Evolutionary conservation across 2,797 vertebrate genomes (phyloP), one percentile per base, ranked within the genome.

Genomic region (Danio kyathit): DNA sequence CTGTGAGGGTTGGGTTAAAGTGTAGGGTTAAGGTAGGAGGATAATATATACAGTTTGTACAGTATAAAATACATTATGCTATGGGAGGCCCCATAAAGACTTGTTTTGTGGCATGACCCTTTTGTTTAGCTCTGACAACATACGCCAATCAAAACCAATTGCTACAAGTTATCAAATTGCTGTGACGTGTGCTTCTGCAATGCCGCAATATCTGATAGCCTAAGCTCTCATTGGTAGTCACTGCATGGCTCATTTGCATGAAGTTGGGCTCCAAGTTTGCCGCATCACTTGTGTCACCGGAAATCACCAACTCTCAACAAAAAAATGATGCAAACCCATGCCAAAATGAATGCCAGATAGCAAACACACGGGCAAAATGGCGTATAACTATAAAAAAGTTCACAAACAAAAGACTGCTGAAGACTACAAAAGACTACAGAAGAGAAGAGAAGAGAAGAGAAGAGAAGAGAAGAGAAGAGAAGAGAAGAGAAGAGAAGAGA

Each of bases 401-500:
- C 40, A 76, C 46, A n/a, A 44, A 38, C 14, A 40, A 43, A 21
- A 61, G 21, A 52, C n/a, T n/a, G n/a, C n/a, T 61, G 48, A 72
- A 72, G n/a, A 12, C 43, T 7, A 40, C 38, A 66, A 40, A 75
- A 10, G n/a, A 43, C 57, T 52, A 29, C 1, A 29, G 29, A 29
- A 29, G 29, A 29, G 29, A 29, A 65, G 82, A 12, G 60, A 51
- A 81, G 14, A 57, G 78, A 46, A 57, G 77, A 59, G 72, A 16
- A 14, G 52, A 48, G 66, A 40, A 76, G 41, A n/a, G 13, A 43
- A 57, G 10, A 17, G 44, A 44, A 40, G 52, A 17, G 52, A 48
- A 51, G 38, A 82, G 46, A 75, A 5, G 77, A 19, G 48, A 12
- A 73, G 64, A 79, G 61, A 76, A 49, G 51, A 56, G 21, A 13